Evolutionary conservation across 2,888 invertebrate genomes (phyloP), one percentile per base, ranked within the genome.

Genomic region (Aromia moschata): DNA sequence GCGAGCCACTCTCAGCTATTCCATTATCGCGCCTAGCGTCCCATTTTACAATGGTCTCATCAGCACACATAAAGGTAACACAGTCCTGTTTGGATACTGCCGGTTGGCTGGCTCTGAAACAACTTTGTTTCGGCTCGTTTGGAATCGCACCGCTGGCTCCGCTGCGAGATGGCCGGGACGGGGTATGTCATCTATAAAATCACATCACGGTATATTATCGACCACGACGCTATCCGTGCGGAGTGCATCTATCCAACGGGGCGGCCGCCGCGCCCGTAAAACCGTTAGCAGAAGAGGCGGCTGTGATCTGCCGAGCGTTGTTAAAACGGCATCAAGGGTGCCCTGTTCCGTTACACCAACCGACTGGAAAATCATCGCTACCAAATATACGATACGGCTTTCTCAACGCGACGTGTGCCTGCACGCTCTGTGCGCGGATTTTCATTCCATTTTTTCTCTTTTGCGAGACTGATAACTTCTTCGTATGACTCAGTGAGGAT

Each of bases 101-200:
- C 63, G 60, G 66, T 60, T 64, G 67, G 59, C 45, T 65, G 64
- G 31, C 25, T 57, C 41, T 66, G 62, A 69, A 70, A 69, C 74
- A 73, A 74, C 71, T 75, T 75, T 74, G 74, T 74, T 75, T 76
- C 76, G 66, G 72, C 74, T 74, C 74, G 71, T 74, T 74, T 74
- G 64, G 67, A 73, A 66, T 70, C 68, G 64, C 62, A 71, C 71
- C 74, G n/a, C n/a, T n/a, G 74, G 75, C 75, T 70, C 71, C 69
- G 63, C 71, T 72, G 71, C 73, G 67, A 7, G 58, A 56, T 61
- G 60, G 53, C 37, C 43, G 63, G 65, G 67, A 68, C 68, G 71
- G 74, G 76, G 70, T 71, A 77, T 76, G 75, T 77, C 78, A 77
- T 74, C 77, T 79, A 78, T 79, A 70, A 79, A 79, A 79, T 79